Evolutionary conservation across 2,113 vertebrate genomes (phyloP).

Genomic region (Suricata suricatta): DNA sequence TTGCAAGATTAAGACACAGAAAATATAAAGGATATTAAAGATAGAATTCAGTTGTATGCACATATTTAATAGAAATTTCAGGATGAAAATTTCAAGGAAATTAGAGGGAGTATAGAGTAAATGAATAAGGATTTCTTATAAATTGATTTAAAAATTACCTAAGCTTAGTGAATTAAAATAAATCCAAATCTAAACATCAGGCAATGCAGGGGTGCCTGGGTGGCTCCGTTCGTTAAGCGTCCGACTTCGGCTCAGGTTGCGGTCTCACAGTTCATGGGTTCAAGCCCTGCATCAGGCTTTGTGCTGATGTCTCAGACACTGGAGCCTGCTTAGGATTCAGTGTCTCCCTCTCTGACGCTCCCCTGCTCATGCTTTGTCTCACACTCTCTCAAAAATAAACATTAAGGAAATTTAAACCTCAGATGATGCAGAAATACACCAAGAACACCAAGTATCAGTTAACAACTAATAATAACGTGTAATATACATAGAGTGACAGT

Average conservation of each 20-base stretch:
- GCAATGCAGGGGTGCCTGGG: not conserved
- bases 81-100: not conserved
- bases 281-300: too few species aligned
- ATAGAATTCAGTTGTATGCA: not conserved
- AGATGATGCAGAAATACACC: not conserved
- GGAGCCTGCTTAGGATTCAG: too few species aligned
- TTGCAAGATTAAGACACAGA: not conserved
- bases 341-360: too few species aligned
- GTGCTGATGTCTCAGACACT: too few species aligned
- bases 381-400: too few species aligned
- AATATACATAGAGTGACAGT: not conserved
- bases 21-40: not conserved
- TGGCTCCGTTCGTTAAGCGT: too few species aligned
- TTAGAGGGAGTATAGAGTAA: not conserved
- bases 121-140: not conserved
- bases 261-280: too few species aligned
- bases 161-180: not conserved
- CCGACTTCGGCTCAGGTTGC: too few species aligned
- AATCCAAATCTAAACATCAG: not conserved
- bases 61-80: not conserved
- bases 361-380: too few species aligned
- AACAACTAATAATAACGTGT: not conserved
- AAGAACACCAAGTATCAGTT: not conserved
- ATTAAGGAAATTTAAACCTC: not conserved
- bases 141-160: not conserved